phyloP scores from a whole-genome alignment of 2,113 vertebrate genomes.

The Rhinolophus sinicus region DNA sequence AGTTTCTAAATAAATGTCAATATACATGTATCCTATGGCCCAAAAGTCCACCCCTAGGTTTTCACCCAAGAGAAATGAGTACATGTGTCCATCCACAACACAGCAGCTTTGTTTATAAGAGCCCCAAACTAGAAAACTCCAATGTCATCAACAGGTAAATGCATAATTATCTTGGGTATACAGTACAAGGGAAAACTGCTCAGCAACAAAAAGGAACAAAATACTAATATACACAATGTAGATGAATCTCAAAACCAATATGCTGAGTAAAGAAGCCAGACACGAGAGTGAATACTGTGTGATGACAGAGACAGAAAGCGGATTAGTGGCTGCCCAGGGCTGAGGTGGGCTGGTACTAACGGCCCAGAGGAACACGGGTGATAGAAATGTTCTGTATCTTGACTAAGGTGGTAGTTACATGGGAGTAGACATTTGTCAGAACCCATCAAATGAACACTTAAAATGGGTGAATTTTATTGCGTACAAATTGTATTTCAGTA shows the following conservation, averaged over 20 bases:
- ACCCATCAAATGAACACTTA: background rate
- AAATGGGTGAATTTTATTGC: background rate
- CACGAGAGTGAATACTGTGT: accelerated
- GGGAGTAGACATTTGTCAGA: background rate
- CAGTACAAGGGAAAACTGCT: background rate
- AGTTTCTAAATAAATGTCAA: background rate
- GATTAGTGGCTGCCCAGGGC: background rate
- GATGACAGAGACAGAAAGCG: background rate
- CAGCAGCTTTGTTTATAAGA: background rate
- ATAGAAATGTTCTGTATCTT: background rate
- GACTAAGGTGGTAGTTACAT: background rate
- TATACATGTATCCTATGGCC: background rate
- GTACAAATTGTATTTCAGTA: background rate
- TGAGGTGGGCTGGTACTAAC: no score
- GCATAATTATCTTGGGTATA: background rate
- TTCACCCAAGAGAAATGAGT: background rate
- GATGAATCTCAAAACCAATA: background rate
- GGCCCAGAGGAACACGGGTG: background rate
- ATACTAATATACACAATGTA: background rate
- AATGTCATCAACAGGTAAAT: background rate
- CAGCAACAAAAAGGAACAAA: background rate
- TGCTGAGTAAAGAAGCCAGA: background rate
- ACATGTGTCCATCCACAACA: no score
- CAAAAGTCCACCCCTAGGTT: background rate
- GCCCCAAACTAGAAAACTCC: background rate